phyloP scores from a whole-genome alignment of 2,113 vertebrate species.

The Pogona vitticeps region DNA sequence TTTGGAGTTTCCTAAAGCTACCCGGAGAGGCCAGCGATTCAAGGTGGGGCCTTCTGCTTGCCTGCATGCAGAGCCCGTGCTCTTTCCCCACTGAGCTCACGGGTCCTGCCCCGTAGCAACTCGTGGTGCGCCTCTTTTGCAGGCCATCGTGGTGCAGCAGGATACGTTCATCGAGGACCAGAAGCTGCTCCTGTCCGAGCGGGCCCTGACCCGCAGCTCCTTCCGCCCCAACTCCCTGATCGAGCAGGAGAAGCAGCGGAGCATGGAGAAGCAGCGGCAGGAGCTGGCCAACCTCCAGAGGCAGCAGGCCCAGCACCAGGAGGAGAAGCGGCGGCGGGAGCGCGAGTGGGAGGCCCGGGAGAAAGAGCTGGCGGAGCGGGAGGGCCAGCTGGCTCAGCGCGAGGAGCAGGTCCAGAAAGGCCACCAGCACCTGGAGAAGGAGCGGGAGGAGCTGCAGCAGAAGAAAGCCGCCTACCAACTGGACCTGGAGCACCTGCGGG shows the following conservation, averaged over 20 bases:
- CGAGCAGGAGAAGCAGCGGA: conserved; percentile 98
- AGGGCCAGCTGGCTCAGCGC: conserved; percentile 73
- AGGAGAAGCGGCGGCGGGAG: conserved; percentile 84
- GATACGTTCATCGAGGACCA: conserved; percentile 96
- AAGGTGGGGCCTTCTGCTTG: too few species aligned
- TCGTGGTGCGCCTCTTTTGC: neutral
- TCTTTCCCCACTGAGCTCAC: neutral
- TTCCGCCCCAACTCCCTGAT: conserved; percentile 86
- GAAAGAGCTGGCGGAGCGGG: conserved; percentile 79
- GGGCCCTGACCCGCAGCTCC: conserved; percentile 70
- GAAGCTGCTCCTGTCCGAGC: conserved; percentile 86
- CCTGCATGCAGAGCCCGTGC: neutral
- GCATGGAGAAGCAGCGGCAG: conserved; percentile 94
- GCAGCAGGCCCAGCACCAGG: conserved; percentile 87
- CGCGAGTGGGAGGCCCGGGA: conserved; percentile 87
- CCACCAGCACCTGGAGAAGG: conserved; percentile 78
- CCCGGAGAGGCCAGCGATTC: neutral
- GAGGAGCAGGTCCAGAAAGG: conserved; percentile 79
- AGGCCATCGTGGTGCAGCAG: conserved; percentile 94
- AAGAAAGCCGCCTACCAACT: conserved; percentile 84
- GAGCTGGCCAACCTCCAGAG: conserved; percentile 90
- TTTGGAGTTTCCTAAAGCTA: too few species aligned
- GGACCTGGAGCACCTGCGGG: conserved; percentile 87
- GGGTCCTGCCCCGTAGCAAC: neutral
- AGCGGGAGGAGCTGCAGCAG: conserved; percentile 76